Evolutionary conservation across 2,888 invertebrate genomes (phyloP).

Genomic region (Lamellibrachia satsuma): DNA sequence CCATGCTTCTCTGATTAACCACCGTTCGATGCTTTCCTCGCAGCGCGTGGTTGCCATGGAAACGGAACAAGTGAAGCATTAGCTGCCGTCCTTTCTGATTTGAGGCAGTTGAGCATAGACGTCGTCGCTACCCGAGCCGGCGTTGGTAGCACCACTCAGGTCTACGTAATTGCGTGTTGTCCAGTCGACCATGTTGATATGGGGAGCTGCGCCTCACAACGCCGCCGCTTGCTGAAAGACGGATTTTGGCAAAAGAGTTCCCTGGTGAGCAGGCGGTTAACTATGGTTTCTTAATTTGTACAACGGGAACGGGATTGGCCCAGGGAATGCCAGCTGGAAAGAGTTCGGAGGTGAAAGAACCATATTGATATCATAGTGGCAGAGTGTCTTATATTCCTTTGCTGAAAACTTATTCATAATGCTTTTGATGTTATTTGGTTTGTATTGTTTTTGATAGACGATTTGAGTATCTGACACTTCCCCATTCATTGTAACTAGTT

Average conservation of each 20-base stretch:
- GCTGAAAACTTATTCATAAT: neutral
- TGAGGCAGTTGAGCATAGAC: conserved; percentile 10
- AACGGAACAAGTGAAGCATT: conserved; percentile 13
- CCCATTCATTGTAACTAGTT: neutral
- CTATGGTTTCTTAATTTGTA: neutral
- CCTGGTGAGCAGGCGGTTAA: neutral
- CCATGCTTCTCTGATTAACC: conserved; percentile 17
- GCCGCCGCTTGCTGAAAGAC: neutral
- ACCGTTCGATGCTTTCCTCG: neutral
- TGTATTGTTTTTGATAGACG: neutral
- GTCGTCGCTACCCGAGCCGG: neutral
- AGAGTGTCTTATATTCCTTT: neutral
- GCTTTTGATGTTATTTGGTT: neutral
- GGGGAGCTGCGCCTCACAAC: neutral
- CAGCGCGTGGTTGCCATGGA: neutral
- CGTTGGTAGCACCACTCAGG: conserved; percentile 3
- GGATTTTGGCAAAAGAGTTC: neutral
- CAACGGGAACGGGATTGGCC: neutral
- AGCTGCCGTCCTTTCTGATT: conserved; percentile 17
- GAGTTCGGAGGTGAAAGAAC: neutral
- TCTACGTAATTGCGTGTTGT: conserved; percentile 17
- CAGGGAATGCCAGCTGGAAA: neutral
- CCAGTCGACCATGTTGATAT: neutral
- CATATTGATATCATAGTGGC: neutral
- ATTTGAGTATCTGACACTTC: neutral